These are phyloP conservation scores for Phyllopteryx taeniolatus DNA, from an alignment of 2,113 vertebrate genomes.

Conservation along the genomic window DNA sequence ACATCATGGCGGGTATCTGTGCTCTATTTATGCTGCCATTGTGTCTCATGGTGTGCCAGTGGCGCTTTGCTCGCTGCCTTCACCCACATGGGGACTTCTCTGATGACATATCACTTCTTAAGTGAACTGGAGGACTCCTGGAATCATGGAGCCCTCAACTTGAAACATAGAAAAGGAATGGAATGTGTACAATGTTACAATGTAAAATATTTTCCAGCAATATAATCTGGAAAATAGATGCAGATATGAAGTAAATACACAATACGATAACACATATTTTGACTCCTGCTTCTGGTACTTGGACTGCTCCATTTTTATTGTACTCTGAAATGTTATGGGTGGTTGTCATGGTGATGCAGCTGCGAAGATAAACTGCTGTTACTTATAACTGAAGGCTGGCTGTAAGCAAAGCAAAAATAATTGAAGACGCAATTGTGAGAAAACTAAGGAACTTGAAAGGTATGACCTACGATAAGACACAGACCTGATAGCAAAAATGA, in stretches of 20 bases:
- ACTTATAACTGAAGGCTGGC: background rate
- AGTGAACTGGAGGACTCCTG: constrained; percentile 65
- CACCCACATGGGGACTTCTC: constrained; percentile 87
- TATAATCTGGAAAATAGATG: constrained; percentile 13
- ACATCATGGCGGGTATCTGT: constrained; percentile 97
- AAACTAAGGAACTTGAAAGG: background rate
- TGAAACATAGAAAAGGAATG: background rate
- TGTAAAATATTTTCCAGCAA: constrained; percentile 23
- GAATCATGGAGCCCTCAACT: constrained; percentile 5
- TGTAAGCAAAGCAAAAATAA: background rate
- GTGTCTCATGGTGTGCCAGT: constrained; percentile 98
- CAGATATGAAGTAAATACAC: constrained; percentile 12
- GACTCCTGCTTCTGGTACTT: background rate
- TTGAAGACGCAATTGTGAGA: background rate
- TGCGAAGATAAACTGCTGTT: background rate
- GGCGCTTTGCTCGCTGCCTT: constrained; percentile 91
- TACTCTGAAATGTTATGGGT: background rate
- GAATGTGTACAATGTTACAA: background rate
- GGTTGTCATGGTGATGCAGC: background rate
- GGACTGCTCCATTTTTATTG: background rate
- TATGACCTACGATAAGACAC: too few species aligned
- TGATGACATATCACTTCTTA: constrained; percentile 93
- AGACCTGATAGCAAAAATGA: background rate
- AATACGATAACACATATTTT: background rate
- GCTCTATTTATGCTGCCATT: constrained; percentile 98